Conservation (phyloP, 1,140 invertebrate species). For the Drosophila eugracilis region DNA sequence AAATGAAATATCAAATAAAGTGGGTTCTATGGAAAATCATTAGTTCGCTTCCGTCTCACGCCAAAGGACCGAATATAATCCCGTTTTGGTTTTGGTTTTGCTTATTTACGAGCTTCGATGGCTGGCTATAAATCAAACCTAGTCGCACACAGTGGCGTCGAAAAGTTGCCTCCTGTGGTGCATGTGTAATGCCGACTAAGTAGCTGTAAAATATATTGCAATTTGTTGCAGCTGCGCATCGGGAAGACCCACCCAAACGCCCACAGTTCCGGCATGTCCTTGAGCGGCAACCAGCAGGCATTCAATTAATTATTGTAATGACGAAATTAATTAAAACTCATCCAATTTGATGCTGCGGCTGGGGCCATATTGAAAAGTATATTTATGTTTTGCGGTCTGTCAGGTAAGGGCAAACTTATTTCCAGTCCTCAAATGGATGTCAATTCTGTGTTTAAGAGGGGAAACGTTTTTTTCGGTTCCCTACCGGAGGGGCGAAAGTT, state of each 20-base stretch:
- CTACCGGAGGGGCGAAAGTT: slow-evolving; percentile 39
- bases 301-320: slow-evolving; percentile 76
- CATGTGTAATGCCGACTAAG: slow-evolving; percentile 44
- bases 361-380: slow-evolving; percentile 49
- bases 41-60: not conserved
- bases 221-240: slow-evolving; percentile 62
- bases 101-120: slow-evolving; percentile 49
- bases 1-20: not conserved
- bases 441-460: slow-evolving; percentile 31
- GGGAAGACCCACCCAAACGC: not conserved
- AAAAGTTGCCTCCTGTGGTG: slow-evolving; percentile 45
- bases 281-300: slow-evolving; percentile 34
- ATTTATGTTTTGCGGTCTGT: slow-evolving; percentile 39
- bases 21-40: not conserved
- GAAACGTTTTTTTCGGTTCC: not conserved
- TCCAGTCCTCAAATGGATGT: slow-evolving; percentile 13
- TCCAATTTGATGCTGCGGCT: slow-evolving; percentile 54
- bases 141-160: slow-evolving; percentile 41
- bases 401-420: slow-evolving; percentile 16
- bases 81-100: slow-evolving; percentile 18
- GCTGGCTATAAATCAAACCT: slow-evolving; percentile 57
- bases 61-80: slow-evolving; percentile 17
- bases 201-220: slow-evolving; percentile 60
- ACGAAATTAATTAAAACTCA: slow-evolving; percentile 73
- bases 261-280: slow-evolving; percentile 23